A percentile compares a stretch with the other conserved stretches of the same genome.
Conservation (phyloP, 2,888 invertebrate species). For the Drosophila antonietae region DNA sequence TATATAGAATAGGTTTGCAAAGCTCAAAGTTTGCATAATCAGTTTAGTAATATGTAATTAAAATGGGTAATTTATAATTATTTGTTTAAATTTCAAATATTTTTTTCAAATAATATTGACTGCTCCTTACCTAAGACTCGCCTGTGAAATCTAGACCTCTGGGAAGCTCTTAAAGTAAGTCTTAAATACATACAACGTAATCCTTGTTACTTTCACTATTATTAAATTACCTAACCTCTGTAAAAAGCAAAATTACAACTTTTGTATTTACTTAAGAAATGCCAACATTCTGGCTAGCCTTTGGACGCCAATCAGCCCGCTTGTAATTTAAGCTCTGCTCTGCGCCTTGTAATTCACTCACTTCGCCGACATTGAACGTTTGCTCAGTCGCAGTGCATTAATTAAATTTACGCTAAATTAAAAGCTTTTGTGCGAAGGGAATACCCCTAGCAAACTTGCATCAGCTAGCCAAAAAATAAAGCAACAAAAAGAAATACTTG, state of each 20-base stretch:
- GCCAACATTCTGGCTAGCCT: neutral
- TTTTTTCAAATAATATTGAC: too few species aligned
- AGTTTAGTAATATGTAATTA: neutral
- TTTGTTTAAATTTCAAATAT: too few species aligned
- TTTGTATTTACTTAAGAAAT: neutral
- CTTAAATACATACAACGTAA: neutral
- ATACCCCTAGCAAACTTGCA: constrained; percentile 9
- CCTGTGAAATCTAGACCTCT: neutral
- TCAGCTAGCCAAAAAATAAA: constrained; percentile 3
- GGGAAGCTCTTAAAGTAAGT: neutral
- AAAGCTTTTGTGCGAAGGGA: constrained; percentile 41
- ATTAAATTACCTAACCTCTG: neutral
- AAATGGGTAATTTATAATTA: too few species aligned
- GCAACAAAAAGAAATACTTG: constrained; percentile 6
- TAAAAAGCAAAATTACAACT: neutral
- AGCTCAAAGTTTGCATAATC: neutral
- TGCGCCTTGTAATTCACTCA: constrained; percentile 38
- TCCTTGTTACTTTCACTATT: neutral
- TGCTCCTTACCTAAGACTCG: neutral
- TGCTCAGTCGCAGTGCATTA: constrained; percentile 52
- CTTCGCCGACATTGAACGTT: constrained; percentile 39
- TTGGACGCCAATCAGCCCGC: neutral
- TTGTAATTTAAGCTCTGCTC: neutral
- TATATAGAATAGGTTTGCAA: too few species aligned
- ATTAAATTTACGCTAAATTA: constrained; percentile 73